Percentiles rank a stretch among this genome's conserved stretches.
Evolutionary conservation across 53 echinoderm and acorn worm genomes (phyloP).

Genomic region (Glandiceps talaboti): DNA sequence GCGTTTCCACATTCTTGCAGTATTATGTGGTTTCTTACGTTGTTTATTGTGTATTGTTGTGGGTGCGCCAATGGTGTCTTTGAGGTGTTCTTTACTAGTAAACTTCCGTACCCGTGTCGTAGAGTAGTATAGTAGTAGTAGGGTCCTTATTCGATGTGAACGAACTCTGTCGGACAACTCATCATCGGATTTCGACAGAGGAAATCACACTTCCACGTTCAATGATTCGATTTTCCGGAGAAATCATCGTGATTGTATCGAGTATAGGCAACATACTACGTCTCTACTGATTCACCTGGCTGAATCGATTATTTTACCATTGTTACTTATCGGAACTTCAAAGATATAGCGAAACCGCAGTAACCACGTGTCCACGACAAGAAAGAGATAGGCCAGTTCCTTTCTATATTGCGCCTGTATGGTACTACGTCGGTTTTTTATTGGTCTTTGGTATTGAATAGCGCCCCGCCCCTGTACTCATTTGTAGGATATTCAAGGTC

Average conservation of each 20-base stretch:
- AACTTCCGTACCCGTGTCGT: neutral
- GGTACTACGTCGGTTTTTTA: too few species aligned
- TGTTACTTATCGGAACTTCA: neutral
- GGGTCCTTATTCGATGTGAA: too few species aligned
- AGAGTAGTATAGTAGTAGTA: too few species aligned
- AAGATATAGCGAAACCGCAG: neutral
- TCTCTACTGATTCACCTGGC: neutral
- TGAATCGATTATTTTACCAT: neutral
- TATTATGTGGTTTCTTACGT: neutral
- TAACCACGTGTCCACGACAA: neutral
- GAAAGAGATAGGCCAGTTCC: neutral
- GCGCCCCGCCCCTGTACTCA: neutral
- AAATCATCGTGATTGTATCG: neutral
- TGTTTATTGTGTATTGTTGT: neutral
- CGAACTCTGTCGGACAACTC: neutral
- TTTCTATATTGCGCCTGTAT: too few species aligned
- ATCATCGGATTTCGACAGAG: neutral
- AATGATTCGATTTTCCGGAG: neutral
- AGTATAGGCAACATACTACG: neutral
- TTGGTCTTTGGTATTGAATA: neutral
- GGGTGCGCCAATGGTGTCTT: neutral
- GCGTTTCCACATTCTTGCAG: neutral
- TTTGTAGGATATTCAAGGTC: too few species aligned
- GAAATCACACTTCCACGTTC: neutral
- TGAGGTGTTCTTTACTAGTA: neutral